Percentiles rank a stretch among this genome's conserved stretches.
Conservation (phyloP, 2,113 vertebrate species). For the Catagonus wagneri region DNA sequence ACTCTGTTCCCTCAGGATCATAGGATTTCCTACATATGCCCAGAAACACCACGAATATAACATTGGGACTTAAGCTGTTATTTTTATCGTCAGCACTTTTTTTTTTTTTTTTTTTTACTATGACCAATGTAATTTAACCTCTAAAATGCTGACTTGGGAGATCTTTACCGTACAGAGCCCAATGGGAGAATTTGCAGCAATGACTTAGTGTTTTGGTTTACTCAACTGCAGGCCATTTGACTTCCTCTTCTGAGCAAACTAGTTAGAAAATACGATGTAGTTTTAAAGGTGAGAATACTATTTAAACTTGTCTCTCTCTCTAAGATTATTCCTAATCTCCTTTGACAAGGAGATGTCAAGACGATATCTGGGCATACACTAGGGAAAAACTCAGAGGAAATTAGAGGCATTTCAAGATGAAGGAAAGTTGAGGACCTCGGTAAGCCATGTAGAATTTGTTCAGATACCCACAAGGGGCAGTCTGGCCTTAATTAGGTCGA, state of each 20-base stretch:
- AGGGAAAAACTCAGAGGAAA: neutral
- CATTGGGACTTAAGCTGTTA: neutral
- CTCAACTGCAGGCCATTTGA: neutral
- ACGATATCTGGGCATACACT: neutral
- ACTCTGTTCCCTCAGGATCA: neutral
- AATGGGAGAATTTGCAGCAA: neutral
- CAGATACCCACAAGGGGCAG: neutral
- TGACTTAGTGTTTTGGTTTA: neutral
- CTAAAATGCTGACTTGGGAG: neutral
- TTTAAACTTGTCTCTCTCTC: neutral
- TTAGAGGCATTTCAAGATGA: neutral
- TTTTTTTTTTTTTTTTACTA: neutral
- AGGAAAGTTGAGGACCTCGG: neutral
- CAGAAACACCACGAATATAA: neutral
- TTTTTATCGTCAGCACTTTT: conserved; percentile 51
- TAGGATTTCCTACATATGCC: neutral
- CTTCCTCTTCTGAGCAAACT: neutral
- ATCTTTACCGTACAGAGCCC: neutral
- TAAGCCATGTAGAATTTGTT: neutral
- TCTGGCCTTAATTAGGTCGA: neutral
- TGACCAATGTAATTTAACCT: neutral
- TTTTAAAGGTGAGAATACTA: neutral
- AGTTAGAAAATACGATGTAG: neutral
- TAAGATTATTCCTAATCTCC: neutral
- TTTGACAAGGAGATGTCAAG: neutral